Evolutionary conservation across 1,140 invertebrate species (phyloP), one percentile per base, ranked within the genome.

Genomic region (Spodoptera litura): DNA sequence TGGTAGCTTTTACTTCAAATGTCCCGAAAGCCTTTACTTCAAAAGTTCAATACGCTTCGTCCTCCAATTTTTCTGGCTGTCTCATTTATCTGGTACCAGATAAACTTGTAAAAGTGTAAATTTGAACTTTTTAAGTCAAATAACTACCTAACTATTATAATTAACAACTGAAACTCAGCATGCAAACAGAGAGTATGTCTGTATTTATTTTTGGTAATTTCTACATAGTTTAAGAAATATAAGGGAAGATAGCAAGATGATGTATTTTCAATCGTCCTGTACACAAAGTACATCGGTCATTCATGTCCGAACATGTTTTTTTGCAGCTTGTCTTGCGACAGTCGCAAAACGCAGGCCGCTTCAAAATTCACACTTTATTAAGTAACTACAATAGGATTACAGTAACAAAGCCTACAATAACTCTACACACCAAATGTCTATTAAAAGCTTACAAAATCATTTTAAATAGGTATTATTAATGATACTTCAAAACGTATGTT

Each of bases 291-390:
- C 68, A 62, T 72, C 66, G 73, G 79, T 78, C 74, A 81, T 78
- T 81, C 74, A 77, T 64, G 66, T 77, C 66, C 74, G 79, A 78
- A 81, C 68, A 81, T 81, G 62, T 77, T 81, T 80, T 78, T 80
- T 81, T 78, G 56, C 79, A 81, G 35, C 79, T 76, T 80, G 62
- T 75, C 78, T 56, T 71, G 58, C 71, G 20, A 74, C 66, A 72
- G 66, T 52, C 20, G 61, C 13, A 75, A 75, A 77, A 73, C 51
- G 74, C 74, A 71, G 68, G 20, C 75, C 74, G 27, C 64, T 66
- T 73, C 44, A 75, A 73, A 62, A 58, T 64, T 20, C 75, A 73
- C 59, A 76, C 73, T 76, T 62, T 78, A 77, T 78, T 77, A 73
- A 78, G 68, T 73, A 15, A 53, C 15, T 38, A 78, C 79, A 81